Evolutionary conservation across 2,113 vertebrate genomes (phyloP), one percentile per base, ranked within the genome.

Genomic region (Cygnus buccinator): DNA sequence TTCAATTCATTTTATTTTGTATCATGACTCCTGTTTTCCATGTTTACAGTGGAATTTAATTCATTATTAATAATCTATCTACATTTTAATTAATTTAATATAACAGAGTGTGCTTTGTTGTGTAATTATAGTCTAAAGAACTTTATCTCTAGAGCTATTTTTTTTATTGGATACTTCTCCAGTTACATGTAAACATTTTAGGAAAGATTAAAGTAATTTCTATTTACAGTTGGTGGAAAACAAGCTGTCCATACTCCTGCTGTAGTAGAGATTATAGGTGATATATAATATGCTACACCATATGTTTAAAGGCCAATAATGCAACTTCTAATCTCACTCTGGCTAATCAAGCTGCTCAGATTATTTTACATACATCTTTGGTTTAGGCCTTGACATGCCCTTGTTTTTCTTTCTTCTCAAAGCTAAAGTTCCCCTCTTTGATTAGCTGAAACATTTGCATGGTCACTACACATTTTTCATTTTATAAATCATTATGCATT

Each of bases 401-500:
- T 99, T 99, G 99, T 99, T 99, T 99, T 99, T 99, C 99, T 99
- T 99, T 98, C 98, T 98, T 99, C 98, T 98, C 98, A 98, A 98
- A 98, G 98, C 98, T 98, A 98, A 99, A 99, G 98, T 99, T 99
- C 98, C 98, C 98, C 99, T 99, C 99, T 99, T 99, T 99, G 99
- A 99, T 99, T 99, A 99, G 99, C 99, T 98, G 98, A 99, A 99
- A 99, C 99, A 99, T 99, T 99, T 99, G 99, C 99, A 99, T 99
- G 99, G 99, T 99, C 99, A 99, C 99, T 99, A 99, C 99, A 99
- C 99, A 99, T 99, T 99, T 99, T 99, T 99, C 99, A 99, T 99
- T 99, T 99, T 99, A 99, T 99, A 99, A 99, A 99, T 99, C 99
- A 99, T 99, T 99, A 99, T 99, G 99, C 99, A 99, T 99, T 99